These are phyloP conservation scores for Rhynchotus rufescens DNA, from an alignment of 2,797 vertebrate species.

Conservation along the genomic window DNA sequence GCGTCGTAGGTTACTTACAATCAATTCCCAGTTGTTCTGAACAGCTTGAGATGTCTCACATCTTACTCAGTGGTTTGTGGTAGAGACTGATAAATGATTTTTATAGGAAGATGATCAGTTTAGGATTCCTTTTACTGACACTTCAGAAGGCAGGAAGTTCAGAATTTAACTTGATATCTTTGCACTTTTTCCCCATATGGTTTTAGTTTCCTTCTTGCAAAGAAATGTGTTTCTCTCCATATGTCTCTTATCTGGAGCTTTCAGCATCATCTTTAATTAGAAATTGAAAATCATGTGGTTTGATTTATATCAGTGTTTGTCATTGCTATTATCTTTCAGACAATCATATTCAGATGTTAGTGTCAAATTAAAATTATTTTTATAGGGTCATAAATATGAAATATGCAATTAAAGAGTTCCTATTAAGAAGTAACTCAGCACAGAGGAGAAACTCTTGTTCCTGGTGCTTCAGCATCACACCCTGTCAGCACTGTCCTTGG, in stretches of 20 bases:
- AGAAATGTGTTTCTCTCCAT: slow-evolving; percentile 57
- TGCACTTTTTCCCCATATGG: slow-evolving; percentile 54
- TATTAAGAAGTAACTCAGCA: slow-evolving; percentile 10
- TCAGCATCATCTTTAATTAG: slow-evolving; percentile 69
- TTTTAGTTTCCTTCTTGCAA: slow-evolving; percentile 51
- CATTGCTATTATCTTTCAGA: slow-evolving; percentile 54
- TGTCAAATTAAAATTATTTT: slow-evolving; percentile 58
- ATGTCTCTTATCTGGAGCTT: slow-evolving; percentile 58
- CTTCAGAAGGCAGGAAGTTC: slow-evolving; percentile 63
- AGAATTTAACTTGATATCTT: slow-evolving; percentile 60
- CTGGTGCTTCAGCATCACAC: neutral
- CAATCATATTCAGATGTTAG: slow-evolving; percentile 44
- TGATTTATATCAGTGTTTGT: slow-evolving; percentile 58
- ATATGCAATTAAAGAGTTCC: slow-evolving; percentile 27
- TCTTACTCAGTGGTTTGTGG: slow-evolving; percentile 61
- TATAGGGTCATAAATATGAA: slow-evolving; percentile 68
- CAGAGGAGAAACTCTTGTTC: neutral
- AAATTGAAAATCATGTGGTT: slow-evolving; percentile 32
- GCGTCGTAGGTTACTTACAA: slow-evolving; percentile 66
- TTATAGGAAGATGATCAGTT: slow-evolving; percentile 50
- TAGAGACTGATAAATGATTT: slow-evolving; percentile 66
- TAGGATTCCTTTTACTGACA: slow-evolving; percentile 59
- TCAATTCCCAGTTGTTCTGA: slow-evolving; percentile 75
- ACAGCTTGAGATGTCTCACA: slow-evolving; percentile 77
- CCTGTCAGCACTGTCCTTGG: neutral